These are phyloP conservation scores for Vanessa tameamea DNA, from an alignment of 1,140 invertebrate genomes.

Conservation along the genomic window DNA sequence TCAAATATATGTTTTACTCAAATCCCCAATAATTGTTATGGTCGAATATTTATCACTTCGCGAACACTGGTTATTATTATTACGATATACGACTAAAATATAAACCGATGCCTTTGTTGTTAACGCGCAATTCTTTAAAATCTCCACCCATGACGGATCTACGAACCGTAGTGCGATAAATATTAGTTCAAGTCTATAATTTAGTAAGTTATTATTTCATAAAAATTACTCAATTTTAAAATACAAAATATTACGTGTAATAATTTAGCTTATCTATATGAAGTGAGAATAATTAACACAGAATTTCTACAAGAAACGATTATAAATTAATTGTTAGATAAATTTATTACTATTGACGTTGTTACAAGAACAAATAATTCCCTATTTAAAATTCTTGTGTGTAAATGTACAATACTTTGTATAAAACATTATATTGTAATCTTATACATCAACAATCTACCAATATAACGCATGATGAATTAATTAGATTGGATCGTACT, in stretches of 20 bases:
- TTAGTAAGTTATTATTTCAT: background rate
- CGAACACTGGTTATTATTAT: background rate
- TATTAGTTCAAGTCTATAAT: constrained; percentile 19
- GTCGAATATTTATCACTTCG: too few relatives aligned
- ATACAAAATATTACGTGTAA: background rate
- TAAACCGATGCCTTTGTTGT: constrained; percentile 19
- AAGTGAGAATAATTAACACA: too few relatives aligned
- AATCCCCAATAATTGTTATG: too few relatives aligned
- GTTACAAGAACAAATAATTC: constrained; percentile 19
- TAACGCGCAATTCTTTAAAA: constrained; percentile 38
- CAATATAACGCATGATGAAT: constrained; percentile 18
- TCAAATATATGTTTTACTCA: too few relatives aligned
- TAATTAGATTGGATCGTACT: too few relatives aligned
- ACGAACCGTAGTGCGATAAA: constrained; percentile 65
- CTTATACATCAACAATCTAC: constrained; percentile 17
- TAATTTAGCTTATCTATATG: background rate
- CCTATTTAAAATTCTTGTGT: constrained; percentile 27
- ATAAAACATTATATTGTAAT: constrained; percentile 28
- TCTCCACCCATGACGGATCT: constrained; percentile 61
- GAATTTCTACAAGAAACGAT: background rate
- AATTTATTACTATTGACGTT: constrained; percentile 13
- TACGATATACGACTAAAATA: background rate
- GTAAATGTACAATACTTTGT: constrained; percentile 19
- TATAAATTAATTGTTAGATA: too few relatives aligned
- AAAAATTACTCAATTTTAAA: background rate